Evolutionary conservation across 2,888 invertebrate genomes (phyloP).

Genomic region (Caradrina kadenii): DNA sequence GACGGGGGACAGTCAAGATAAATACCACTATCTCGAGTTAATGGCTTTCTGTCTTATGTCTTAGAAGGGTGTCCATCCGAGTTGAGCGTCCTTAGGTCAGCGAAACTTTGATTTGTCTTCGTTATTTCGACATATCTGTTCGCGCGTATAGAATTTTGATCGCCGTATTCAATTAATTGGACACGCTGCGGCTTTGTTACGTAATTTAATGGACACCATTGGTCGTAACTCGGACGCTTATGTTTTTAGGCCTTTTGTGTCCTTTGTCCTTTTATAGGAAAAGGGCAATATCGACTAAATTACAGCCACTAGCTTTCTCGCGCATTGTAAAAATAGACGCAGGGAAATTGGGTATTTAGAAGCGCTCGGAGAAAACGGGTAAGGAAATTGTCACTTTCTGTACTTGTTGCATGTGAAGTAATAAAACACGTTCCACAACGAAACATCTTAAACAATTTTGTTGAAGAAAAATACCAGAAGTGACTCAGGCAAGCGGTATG

Average conservation of each 20-base stretch:
- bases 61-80: constrained; percentile 81
- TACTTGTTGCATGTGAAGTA: constrained; percentile 46
- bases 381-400: constrained; percentile 53
- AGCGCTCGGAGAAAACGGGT: constrained; percentile 30
- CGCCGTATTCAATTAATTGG: constrained; percentile 71
- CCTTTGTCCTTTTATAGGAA: not conserved
- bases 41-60: constrained; percentile 84
- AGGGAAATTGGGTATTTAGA: constrained; percentile 47
- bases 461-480: not conserved
- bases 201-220: constrained; percentile 46
- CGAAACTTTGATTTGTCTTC: constrained; percentile 88
- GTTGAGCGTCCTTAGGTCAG: constrained; percentile 76
- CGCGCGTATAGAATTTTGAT: constrained; percentile 77
- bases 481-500: not conserved
- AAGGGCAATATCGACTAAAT: constrained; percentile 32
- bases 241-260: constrained; percentile 23
- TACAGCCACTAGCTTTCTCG: constrained; percentile 12
- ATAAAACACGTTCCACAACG: not conserved
- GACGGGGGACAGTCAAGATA: constrained; percentile 78
- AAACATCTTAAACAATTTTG: not conserved
- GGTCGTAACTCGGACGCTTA: constrained; percentile 29
- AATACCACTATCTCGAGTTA: constrained; percentile 86
- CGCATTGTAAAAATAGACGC: constrained; percentile 9
- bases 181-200: constrained; percentile 54
- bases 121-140: constrained; percentile 82